Percentiles rank a stretch among this genome's conserved stretches.
Evolutionary conservation across 2,888 invertebrate genomes (phyloP).

Genomic region (Dilophus febrilis): DNA sequence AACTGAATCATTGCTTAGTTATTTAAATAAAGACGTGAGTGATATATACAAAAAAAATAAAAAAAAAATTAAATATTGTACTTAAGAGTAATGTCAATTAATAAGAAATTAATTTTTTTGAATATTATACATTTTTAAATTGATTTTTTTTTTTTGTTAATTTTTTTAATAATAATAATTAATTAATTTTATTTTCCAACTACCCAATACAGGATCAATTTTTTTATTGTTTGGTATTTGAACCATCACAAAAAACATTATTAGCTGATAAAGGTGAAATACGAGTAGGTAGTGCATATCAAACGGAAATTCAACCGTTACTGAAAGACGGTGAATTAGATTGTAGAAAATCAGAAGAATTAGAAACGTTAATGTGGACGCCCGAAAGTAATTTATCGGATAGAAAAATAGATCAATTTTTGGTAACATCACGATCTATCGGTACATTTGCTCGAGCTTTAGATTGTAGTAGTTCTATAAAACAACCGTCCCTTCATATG

Average conservation of each 20-base stretch:
- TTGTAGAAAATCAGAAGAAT: conserved; percentile 50
- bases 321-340: conserved; percentile 51
- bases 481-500: conserved; percentile 97
- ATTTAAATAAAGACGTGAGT: conserved; percentile 88
- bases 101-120: too few relatives aligned
- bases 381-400: conserved; percentile 82
- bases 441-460: conserved; percentile 97
- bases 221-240: conserved; percentile 99
- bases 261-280: conserved; percentile 98
- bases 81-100: too few relatives aligned
- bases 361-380: conserved; percentile 90
- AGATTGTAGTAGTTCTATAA: conserved; percentile 95
- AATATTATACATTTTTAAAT: too few relatives aligned
- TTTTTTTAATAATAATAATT: neutral
- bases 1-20: conserved; percentile 90
- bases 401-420: conserved; percentile 96
- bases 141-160: neutral
- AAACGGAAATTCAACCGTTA: conserved; percentile 79
- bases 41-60: too few relatives aligned
- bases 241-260: conserved; percentile 96
- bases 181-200: too few relatives aligned
- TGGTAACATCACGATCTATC: conserved; percentile 84
- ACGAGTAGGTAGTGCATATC: conserved; percentile 82
- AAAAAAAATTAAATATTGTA: too few relatives aligned
- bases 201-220: conserved; percentile 92